Evolutionary conservation across 2,888 invertebrate species (phyloP).

Genomic region (Lepidochitona cinerea): DNA sequence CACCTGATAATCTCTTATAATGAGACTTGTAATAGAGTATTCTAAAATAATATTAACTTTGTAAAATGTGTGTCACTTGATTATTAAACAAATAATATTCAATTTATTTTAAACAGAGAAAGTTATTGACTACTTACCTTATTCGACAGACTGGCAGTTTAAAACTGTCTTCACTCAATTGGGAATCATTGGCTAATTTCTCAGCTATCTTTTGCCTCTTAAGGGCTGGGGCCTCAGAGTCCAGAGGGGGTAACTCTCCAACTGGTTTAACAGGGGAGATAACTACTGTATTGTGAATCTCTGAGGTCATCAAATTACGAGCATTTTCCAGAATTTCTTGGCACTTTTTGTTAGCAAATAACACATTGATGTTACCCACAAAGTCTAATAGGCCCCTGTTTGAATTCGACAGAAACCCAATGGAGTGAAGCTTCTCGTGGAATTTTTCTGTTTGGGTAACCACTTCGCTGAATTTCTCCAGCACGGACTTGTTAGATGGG

Average conservation of each 20-base stretch:
- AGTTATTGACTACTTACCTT: too few species aligned
- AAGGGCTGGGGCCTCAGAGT: conserved; percentile 44
- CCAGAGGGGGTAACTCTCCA: conserved; percentile 46
- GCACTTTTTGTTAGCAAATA: conserved; percentile 84
- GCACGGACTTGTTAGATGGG: conserved; percentile 81
- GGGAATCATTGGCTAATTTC: conserved; percentile 38
- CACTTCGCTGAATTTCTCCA: conserved; percentile 78
- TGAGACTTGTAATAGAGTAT: too few species aligned
- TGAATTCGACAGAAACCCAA: conserved; percentile 61
- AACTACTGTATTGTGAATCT: conserved; percentile 80
- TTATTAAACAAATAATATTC: too few species aligned
- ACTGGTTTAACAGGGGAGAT: conserved; percentile 48
- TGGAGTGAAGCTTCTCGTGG: conserved; percentile 76
- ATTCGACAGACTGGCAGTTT: conserved; percentile 74
- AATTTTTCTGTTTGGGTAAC: conserved; percentile 79
- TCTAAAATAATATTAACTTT: too few species aligned
- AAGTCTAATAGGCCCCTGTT: conserved; percentile 77
- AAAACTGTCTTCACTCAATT: conserved; percentile 66
- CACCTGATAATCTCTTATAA: too few species aligned
- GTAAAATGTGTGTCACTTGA: too few species aligned
- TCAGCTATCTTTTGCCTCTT: conserved; percentile 46
- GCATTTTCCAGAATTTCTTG: conserved; percentile 81
- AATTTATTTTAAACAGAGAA: too few species aligned
- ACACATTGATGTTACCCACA: conserved; percentile 80
- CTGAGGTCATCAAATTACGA: conserved; percentile 82